These are phyloP conservation scores for Protaetia brevitarsis DNA, from an alignment of 1,140 invertebrate genomes.

Conservation along the genomic window DNA sequence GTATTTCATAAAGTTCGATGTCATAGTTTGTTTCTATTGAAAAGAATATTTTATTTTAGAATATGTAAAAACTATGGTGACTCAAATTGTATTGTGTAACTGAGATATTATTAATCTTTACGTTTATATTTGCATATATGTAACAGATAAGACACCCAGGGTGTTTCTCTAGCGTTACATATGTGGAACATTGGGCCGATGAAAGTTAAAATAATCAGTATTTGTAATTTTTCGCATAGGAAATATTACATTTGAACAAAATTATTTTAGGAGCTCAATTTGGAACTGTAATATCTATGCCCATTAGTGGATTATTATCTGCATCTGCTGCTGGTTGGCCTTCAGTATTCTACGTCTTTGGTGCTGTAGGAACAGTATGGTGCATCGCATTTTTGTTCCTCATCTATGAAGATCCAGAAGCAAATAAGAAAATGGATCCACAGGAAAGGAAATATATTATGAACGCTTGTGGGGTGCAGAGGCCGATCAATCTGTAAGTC, in stretches of 20 bases:
- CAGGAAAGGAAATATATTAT: slow-evolving; percentile 87
- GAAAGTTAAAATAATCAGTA: too few relatives aligned
- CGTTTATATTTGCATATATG: too few relatives aligned
- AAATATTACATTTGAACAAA: background rate
- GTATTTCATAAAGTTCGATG: too few relatives aligned
- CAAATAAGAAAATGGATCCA: slow-evolving; percentile 74
- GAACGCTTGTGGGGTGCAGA: slow-evolving; percentile 68
- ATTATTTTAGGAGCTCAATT: slow-evolving; percentile 71
- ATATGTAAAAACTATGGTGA: too few relatives aligned
- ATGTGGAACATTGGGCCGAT: too few relatives aligned
- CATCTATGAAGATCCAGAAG: slow-evolving; percentile 79
- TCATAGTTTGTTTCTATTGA: too few relatives aligned
- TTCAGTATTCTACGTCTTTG: slow-evolving; percentile 87
- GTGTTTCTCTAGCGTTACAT: too few relatives aligned
- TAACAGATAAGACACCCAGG: too few relatives aligned
- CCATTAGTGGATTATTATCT: slow-evolving; percentile 74
- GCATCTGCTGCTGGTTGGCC: slow-evolving; percentile 79
- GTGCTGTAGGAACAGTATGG: slow-evolving; percentile 79
- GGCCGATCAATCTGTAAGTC: slow-evolving; percentile 66
- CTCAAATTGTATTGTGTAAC: too few relatives aligned
- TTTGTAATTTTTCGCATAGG: too few relatives aligned
- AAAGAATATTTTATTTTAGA: too few relatives aligned
- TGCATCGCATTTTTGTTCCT: slow-evolving; percentile 76
- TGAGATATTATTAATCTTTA: too few relatives aligned
- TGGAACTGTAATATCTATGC: slow-evolving; percentile 84